Evolutionary conservation across 1,140 invertebrate genomes (phyloP).

Genomic region (Drosophila equinoxialis): DNA sequence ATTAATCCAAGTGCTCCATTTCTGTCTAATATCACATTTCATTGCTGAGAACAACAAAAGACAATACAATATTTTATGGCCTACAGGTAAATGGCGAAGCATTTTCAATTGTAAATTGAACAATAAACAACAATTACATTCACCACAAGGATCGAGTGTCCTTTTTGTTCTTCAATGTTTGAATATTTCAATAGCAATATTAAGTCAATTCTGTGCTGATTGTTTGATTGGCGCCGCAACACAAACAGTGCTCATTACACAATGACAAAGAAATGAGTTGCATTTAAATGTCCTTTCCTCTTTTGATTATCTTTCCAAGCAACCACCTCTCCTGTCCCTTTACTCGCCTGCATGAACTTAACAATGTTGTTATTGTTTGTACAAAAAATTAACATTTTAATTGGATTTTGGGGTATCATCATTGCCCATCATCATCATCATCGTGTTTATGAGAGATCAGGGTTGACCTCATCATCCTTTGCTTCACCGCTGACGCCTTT

Average conservation of each 20-base stretch:
- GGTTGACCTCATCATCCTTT: conserved; percentile 1
- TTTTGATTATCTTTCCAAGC: conserved; percentile 36
- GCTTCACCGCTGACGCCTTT: neutral
- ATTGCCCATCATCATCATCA: neutral
- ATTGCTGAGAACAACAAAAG: neutral
- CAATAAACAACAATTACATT: neutral
- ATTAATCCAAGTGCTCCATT: neutral
- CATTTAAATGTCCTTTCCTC: conserved; percentile 40
- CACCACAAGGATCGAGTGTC: neutral
- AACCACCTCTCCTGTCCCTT: conserved; percentile 7
- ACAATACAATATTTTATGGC: neutral
- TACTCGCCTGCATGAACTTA: conserved; percentile 37
- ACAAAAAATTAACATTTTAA: conserved; percentile 66
- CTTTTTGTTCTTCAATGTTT: conserved; percentile 13
- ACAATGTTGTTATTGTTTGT: conserved; percentile 53
- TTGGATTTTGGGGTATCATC: conserved; percentile 52
- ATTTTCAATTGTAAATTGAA: conserved; percentile 5
- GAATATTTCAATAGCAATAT: conserved; percentile 18
- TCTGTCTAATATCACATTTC: neutral
- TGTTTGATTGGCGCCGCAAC: conserved; percentile 27
- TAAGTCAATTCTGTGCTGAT: conserved; percentile 17
- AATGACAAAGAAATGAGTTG: conserved; percentile 23
- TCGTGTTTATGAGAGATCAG: conserved; percentile 26
- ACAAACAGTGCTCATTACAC: conserved; percentile 56
- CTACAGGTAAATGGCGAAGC: neutral